Evolutionary conservation across 1,140 invertebrate genomes (phyloP).

Genomic region (Trichonephila inaurata): DNA sequence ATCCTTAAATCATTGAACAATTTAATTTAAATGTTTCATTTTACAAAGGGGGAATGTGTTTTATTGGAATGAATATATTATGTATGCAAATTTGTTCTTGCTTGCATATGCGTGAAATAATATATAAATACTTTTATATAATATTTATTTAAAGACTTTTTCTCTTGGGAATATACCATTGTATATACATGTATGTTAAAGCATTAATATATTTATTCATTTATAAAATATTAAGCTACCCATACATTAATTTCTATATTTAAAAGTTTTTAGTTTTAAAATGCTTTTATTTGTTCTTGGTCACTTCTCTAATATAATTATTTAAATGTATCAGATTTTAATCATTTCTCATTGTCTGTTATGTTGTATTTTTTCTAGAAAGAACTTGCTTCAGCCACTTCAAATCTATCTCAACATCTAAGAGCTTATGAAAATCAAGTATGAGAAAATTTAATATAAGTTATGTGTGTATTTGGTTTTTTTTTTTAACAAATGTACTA

Average conservation of each 20-base stretch:
- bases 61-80: too few relatives aligned
- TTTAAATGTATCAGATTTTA: background rate
- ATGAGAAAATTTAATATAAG: constrained; percentile 56
- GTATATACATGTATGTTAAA: too few relatives aligned
- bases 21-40: too few relatives aligned
- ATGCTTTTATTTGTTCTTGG: too few relatives aligned
- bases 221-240: background rate
- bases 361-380: constrained; percentile 79
- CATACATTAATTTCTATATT: background rate
- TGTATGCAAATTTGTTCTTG: too few relatives aligned
- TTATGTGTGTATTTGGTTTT: background rate
- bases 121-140: too few relatives aligned
- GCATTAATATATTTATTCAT: background rate
- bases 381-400: constrained; percentile 81
- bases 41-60: too few relatives aligned
- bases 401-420: constrained; percentile 81
- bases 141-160: too few relatives aligned
- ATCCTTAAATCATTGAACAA: too few relatives aligned
- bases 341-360: background rate
- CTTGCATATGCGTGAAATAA: too few relatives aligned
- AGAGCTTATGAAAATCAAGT: constrained; percentile 82
- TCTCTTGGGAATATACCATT: too few relatives aligned
- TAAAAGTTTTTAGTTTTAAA: background rate
- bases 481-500: background rate
- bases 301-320: background rate